Evolutionary conservation across 2,797 vertebrate genomes (phyloP).

Genomic region (Melanotaenia maccullochi): DNA sequence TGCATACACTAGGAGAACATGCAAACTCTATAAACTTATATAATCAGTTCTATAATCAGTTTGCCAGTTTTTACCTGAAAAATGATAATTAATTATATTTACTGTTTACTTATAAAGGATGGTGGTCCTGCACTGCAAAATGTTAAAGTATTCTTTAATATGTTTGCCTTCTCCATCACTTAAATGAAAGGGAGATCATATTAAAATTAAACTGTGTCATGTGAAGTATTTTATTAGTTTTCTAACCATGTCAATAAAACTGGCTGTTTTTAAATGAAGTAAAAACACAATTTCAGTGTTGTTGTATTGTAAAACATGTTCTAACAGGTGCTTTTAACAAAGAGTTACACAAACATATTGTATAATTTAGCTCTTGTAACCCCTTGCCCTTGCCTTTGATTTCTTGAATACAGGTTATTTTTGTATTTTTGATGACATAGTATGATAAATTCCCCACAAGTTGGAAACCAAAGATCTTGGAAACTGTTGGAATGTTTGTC

Average conservation of each 20-base stretch:
- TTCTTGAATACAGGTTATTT: too few relatives aligned
- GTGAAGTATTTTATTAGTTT: background rate
- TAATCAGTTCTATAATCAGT: too few relatives aligned
- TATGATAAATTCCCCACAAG: background rate
- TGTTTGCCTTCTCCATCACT: too few relatives aligned
- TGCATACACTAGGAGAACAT: too few relatives aligned
- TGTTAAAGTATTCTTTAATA: background rate
- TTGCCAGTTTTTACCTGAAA: too few relatives aligned
- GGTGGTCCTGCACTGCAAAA: background rate
- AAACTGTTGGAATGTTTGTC: background rate
- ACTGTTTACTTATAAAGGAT: too few relatives aligned
- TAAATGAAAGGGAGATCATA: background rate
- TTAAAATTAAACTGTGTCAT: conserved; percentile 2
- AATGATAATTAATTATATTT: too few relatives aligned
- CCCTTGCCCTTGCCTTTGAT: background rate
- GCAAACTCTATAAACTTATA: too few relatives aligned
- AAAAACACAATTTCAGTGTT: background rate
- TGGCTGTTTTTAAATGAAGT: background rate
- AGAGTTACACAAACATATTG: background rate
- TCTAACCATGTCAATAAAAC: background rate
- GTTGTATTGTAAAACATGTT: too few relatives aligned
- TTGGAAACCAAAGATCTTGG: background rate
- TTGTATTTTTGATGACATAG: background rate
- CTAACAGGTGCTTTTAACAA: too few relatives aligned
- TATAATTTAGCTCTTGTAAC: background rate